phyloP scores from a whole-genome alignment of 2,888 invertebrate genomes.

The Idaea straminata region DNA sequence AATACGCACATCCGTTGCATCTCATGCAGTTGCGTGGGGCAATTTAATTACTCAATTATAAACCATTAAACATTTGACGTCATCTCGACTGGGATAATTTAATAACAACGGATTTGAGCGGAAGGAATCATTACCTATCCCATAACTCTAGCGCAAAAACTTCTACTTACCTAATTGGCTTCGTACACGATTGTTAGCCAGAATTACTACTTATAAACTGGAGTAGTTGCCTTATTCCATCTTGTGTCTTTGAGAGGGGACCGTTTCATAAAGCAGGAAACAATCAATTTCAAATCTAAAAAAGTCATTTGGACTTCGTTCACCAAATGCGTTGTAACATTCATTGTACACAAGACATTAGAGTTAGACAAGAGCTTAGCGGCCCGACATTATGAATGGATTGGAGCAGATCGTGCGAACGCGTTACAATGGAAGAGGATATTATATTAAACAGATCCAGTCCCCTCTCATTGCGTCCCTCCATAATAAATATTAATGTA shows the following conservation, averaged over 20 bases:
- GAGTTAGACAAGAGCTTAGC: neutral
- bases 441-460: conserved; percentile 78
- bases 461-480: conserved; percentile 60
- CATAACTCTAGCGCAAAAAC: conserved; percentile 11
- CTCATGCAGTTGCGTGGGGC: conserved; percentile 62
- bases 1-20: conserved; percentile 69
- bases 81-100: conserved; percentile 33
- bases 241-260: neutral
- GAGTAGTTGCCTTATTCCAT: neutral
- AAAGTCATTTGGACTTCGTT: conserved; percentile 11
- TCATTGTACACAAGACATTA: conserved; percentile 6
- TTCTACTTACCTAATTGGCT: neutral
- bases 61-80: conserved; percentile 42
- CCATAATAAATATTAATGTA: conserved; percentile 78
- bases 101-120: conserved; percentile 32
- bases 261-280: conserved; percentile 14
- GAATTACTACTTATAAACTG: neutral
- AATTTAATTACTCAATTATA: conserved; percentile 63
- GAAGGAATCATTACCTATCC: conserved; percentile 6
- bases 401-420: conserved; percentile 70
- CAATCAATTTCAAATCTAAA: conserved; percentile 13
- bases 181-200: neutral
- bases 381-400: conserved; percentile 52
- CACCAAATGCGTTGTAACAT: conserved; percentile 14
- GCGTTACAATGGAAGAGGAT: conserved; percentile 76